Base-by-base conservation (phyloP, 2,888 invertebrate species). In the Syrphus vitripennis region DNA sequence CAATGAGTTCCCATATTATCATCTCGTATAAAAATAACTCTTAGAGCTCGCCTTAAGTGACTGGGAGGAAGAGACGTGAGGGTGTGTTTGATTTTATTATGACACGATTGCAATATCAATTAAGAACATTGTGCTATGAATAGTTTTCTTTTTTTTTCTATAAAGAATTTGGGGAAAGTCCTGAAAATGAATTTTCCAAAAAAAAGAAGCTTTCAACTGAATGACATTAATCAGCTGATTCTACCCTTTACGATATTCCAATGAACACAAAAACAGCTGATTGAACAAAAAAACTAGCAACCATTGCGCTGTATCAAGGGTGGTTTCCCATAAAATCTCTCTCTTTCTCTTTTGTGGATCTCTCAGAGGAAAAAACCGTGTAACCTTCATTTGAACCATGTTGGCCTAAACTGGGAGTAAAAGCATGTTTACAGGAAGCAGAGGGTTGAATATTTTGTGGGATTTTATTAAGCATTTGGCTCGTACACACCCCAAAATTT, bases 321-420 rank as follows among this genome's bases (percentile, higher is more conserved):
- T 12, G 14, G 0, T 24, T 55, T 76, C 21, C 71, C 16, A 80
- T 71, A 76, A 83, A 37, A 3, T n/a, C 26, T 31, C 31, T 21
- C 29, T 69, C 26, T 21, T 21, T 0, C 42, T 59, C 14, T 55
- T 3, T 48, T 53, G 1, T n/a, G 6, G 0, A 5, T 50, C 69
- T 37, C 69, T 53, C 37, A 42, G 65, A 34, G 31, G 42, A 31
- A 65, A 45, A 6, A 50, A 67, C 16, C 24, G 57, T 59, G 76
- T 86, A 82, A 82, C 81, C 82, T 82, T 86, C 77, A 86, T 72
- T 71, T 82, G 77, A 78, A 82, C 86, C 74, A 74, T 84, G 63
- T 81, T 84, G 59, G 65, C 67, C 72, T 61, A 76, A 65, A 29
- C 53, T 48, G 67, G n/a, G n/a, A 53, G 71, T 55, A 34, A 45